These are phyloP conservation scores for Aptenodytes patagonicus DNA, from an alignment of 2,113 vertebrate genomes.

Conservation along the genomic window DNA sequence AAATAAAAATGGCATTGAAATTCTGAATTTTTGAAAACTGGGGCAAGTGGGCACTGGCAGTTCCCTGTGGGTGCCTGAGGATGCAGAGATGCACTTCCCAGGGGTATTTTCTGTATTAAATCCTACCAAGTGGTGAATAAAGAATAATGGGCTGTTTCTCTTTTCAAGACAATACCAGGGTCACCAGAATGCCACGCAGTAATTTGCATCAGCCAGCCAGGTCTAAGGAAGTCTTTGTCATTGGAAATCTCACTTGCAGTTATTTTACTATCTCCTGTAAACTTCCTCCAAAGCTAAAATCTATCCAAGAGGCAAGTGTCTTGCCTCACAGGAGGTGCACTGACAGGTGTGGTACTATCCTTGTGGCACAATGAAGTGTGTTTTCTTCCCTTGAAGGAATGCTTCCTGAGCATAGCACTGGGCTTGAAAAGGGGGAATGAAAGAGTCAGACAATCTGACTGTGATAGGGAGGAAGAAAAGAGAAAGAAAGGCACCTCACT, in stretches of 20 bases:
- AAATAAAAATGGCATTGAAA: neutral
- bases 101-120: neutral
- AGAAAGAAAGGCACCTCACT: neutral
- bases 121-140: neutral
- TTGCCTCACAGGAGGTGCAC: neutral
- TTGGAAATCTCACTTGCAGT: neutral
- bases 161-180: neutral
- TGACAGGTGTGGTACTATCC: neutral
- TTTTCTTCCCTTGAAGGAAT: neutral
- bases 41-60: neutral
- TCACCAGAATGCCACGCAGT: neutral
- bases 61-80: neutral
- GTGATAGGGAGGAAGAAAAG: neutral
- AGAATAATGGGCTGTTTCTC: neutral
- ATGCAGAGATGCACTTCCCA: neutral
- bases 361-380: neutral
- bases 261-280: neutral
- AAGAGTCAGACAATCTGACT: neutral
- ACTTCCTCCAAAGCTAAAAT: neutral
- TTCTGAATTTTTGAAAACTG: neutral
- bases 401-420: neutral
- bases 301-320: neutral
- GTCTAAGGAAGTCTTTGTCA: neutral
- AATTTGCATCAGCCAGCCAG: neutral
- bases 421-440: neutral